Conservation (phyloP, 1,140 invertebrate genomes). For the Chironomus tepperi region DNA sequence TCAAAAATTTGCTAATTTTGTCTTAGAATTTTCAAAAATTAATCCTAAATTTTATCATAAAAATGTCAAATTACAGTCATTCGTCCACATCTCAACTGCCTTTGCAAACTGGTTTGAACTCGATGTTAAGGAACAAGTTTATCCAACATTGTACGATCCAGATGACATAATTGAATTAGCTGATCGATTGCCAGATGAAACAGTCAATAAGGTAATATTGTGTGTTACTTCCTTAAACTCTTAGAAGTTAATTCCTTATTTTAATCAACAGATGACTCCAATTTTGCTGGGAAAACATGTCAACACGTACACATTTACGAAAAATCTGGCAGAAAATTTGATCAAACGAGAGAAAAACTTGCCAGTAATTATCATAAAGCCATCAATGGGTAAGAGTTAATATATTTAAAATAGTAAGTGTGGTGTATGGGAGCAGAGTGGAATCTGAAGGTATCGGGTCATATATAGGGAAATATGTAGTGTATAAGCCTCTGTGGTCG, state of each 20-base stretch:
- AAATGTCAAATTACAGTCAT: too few species aligned
- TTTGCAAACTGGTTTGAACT: constrained; percentile 54
- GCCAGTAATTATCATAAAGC: constrained; percentile 57
- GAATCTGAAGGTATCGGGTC: too few species aligned
- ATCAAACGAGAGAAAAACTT: constrained; percentile 46
- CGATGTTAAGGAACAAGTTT: constrained; percentile 55
- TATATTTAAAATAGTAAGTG: too few species aligned
- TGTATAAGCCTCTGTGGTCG: too few species aligned
- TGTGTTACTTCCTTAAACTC: too few species aligned
- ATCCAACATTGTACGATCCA: constrained; percentile 57
- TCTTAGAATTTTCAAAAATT: constrained; percentile 25
- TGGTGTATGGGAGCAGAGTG: too few species aligned
- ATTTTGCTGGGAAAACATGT: constrained; percentile 55
- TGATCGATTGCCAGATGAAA: constrained; percentile 43
- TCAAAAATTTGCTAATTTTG: too few species aligned
- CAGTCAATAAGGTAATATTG: constrained; percentile 40
- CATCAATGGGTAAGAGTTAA: constrained; percentile 56
- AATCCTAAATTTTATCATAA: constrained; percentile 26
- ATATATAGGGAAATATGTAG: too few species aligned
- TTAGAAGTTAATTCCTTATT: neutral
- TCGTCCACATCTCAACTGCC: constrained; percentile 60
- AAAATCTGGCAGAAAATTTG: constrained; percentile 59
- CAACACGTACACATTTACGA: constrained; percentile 68
- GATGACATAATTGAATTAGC: constrained; percentile 43
- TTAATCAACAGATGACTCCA: constrained; percentile 25